Evolutionary conservation across 2,888 invertebrate genomes (phyloP).

Genomic region (Erynnis tages): DNA sequence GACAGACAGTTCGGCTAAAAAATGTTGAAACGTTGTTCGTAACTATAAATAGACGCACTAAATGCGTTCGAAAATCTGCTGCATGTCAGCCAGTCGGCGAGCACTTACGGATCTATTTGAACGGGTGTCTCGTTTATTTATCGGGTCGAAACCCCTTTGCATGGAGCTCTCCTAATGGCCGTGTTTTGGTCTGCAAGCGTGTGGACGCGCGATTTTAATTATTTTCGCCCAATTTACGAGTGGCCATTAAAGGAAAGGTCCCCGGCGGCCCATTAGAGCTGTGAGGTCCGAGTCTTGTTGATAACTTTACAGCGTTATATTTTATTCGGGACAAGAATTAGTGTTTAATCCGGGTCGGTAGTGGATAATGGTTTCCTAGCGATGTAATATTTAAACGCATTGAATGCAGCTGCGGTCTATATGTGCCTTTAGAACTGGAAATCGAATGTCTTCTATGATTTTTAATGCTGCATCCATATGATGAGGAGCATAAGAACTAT

Average conservation of each 20-base stretch:
- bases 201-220: slow-evolving; percentile 76
- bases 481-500: too few relatives aligned
- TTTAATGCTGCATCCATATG: too few relatives aligned
- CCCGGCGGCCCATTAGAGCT: slow-evolving; percentile 70
- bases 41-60: slow-evolving; percentile 5
- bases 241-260: slow-evolving; percentile 76
- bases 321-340: slow-evolving; percentile 66
- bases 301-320: slow-evolving; percentile 73
- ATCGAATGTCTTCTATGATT: too few relatives aligned
- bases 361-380: slow-evolving; percentile 49
- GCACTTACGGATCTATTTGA: slow-evolving; percentile 33
- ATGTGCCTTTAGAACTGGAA: too few relatives aligned
- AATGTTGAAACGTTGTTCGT: too few relatives aligned
- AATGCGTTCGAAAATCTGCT: slow-evolving; percentile 7
- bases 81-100: slow-evolving; percentile 1
- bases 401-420: background rate
- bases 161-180: slow-evolving; percentile 66
- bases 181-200: slow-evolving; percentile 70
- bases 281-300: slow-evolving; percentile 70
- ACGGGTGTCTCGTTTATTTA: slow-evolving; percentile 64
- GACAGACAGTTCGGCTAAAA: too few relatives aligned
- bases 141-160: slow-evolving; percentile 72
- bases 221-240: slow-evolving; percentile 81
- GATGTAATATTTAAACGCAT: slow-evolving; percentile 9
- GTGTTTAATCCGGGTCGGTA: slow-evolving; percentile 59